Base-by-base conservation (phyloP, 2,888 invertebrate genomes). In the Gibbula magus region DNA sequence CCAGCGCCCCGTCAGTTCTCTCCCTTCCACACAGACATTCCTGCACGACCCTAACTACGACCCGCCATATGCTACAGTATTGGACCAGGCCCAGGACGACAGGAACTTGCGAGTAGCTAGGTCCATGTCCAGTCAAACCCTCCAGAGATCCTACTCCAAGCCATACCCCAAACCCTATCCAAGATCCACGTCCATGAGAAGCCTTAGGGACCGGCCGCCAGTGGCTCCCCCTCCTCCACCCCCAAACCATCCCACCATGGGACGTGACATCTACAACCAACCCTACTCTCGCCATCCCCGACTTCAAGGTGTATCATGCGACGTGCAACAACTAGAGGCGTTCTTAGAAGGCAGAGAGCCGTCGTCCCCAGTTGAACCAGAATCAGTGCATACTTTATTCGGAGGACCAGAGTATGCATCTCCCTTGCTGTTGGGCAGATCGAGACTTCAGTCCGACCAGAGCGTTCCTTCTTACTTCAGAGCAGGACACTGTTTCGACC, bases 121-220 rank as follows among this genome's bases (percentile, higher is more conserved):
- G 2, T 70, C 70, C 16, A 13, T 35, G 70, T 70, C 70, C 18
- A 70, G 70, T 70, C 70, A 70, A 35, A 70, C 70, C 20, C 29
- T 70, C n/a, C 70, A 70, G 70, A 70, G 70, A 35, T 70, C 70
- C 18, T 70, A 32, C 70, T 70, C 70, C 29, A 29, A 29, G n/a
- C n/a, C 70, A 8, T 35, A 16, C 18, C 20, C n/a, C 1, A 70
- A 39, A 35, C 18, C 35, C 0, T 70, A 39, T 39, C 32, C 32
- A 20, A 70, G 70, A 35, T 70, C 70, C 35, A 70, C 70, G 3
- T 70, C 70, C 18, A 70, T 70, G 70, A 70, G 70, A 35, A 70
- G 70, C 35, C 70, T 70, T 4, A 35, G 70, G 18, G 70, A 70
- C 70, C 29, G 70, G 18, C 70, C 70, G 4, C 35, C 70, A 4